These are phyloP conservation scores for Vimba vimba DNA, from an alignment of 2,113 vertebrate genomes.

Conservation along the genomic window DNA sequence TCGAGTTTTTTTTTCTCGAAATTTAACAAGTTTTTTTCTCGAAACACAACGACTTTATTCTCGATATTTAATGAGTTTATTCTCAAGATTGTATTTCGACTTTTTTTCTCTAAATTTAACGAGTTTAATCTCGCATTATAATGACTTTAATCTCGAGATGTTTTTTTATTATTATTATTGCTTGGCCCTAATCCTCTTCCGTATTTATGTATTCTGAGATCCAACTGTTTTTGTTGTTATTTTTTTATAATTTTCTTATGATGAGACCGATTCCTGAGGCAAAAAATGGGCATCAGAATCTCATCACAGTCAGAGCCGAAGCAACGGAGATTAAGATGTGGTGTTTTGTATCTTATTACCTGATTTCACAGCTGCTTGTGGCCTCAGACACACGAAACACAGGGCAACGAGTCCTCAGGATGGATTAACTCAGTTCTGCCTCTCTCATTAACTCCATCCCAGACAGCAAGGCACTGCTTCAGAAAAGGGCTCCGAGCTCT, in stretches of 20 bases:
- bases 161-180: no score
- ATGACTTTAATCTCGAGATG: no score
- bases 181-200: no score
- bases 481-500: slow-evolving; percentile 8
- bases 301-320: background rate
- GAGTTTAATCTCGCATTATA: no score
- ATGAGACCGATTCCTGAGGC: background rate
- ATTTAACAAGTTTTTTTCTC: no score
- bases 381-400: background rate
- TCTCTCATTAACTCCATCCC: slow-evolving; percentile 16
- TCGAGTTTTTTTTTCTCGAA: no score
- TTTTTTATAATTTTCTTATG: background rate
- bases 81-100: no score
- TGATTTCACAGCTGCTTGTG: slow-evolving; percentile 15
- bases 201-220: background rate
- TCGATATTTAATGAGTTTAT: no score
- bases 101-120: no score
- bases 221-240: background rate
- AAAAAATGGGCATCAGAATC: background rate
- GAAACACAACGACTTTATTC: no score
- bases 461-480: slow-evolving; percentile 6
- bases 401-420: slow-evolving; percentile 18
- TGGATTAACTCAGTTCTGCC: slow-evolving; percentile 29
- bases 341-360: slow-evolving; percentile 34
- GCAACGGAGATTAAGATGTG: slow-evolving; percentile 11